These are phyloP conservation scores for Grammatotria lemairii DNA, from an alignment of 2,113 vertebrate genomes.

Conservation along the genomic window DNA sequence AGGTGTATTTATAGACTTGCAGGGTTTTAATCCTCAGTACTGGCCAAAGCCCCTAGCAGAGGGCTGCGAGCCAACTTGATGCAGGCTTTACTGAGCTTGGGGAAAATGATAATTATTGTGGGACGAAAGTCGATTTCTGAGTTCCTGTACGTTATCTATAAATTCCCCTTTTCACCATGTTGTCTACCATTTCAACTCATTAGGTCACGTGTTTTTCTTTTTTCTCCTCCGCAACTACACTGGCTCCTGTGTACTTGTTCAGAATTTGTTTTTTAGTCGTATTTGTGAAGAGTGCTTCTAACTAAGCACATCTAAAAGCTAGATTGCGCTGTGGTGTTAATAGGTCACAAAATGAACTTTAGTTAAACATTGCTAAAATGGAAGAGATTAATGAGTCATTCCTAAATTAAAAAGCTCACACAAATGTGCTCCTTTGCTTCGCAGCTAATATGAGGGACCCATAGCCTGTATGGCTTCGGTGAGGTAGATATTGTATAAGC, in stretches of 20 bases:
- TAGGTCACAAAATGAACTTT: neutral
- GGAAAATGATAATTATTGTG: constrained; percentile 30
- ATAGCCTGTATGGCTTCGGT: neutral
- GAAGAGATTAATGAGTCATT: neutral
- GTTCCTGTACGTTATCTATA: constrained; percentile 18
- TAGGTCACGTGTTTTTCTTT: neutral
- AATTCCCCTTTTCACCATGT: neutral
- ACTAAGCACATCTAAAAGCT: neutral
- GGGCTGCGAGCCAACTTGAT: constrained; percentile 57
- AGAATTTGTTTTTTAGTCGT: neutral
- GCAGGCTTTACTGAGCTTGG: constrained; percentile 37
- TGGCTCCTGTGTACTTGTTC: neutral
- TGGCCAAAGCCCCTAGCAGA: constrained; percentile 57
- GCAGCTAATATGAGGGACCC: neutral
- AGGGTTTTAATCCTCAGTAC: constrained; percentile 64
- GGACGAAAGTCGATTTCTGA: constrained; percentile 19
- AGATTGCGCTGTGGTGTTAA: neutral
- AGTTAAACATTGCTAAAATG: neutral
- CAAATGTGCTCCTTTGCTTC: neutral
- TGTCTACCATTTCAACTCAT: neutral
- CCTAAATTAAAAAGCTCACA: neutral
- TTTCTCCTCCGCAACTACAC: neutral
- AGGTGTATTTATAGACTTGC: constrained; percentile 67
- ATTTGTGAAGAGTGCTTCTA: neutral
- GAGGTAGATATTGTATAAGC: neutral